Base-by-base conservation (phyloP, 1,140 invertebrate genomes). In the Zelostemma sp. region DNA sequence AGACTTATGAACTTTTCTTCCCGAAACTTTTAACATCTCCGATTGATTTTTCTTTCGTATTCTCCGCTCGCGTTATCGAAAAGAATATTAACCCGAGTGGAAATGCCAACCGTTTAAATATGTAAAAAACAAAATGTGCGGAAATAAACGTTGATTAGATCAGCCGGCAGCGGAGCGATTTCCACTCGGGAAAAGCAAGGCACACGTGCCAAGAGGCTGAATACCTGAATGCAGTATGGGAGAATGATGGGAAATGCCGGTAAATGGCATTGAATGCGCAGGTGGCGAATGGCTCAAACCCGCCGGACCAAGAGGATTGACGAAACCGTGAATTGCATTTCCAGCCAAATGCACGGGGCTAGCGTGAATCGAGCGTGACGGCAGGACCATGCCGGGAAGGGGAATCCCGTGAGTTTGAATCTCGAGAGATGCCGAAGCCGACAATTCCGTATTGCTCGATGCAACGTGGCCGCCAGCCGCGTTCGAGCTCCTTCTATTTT, bases 221-320 rank as follows among this genome's bases (percentile, higher is more conserved):
- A 57, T 80, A 81, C 80, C 80, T 81, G 73, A 77, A 47, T 77
- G 75, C 64, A 77, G 43, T 58, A 57, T 69, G 45, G 65, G 31
- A 38, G 76, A 67, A 70, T 76, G 78, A 74, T 79, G 78, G 59
- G 79, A 71, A 61, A 81, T 76, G 68, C 78, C 77, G 60, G 72
- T 60, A 28, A 74, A 62, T 14, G 65, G 45, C 43, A 67, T 51
- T 45, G 59, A 55, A 17, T 75, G 76, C 17, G 64, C 51, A 18
- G 41, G 35, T 33, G 75, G 65, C 9, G 71, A 56, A 54, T 78
- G 79, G 60, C 69, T 74, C 48, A 76, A 69, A 55, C 75, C 74
- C 50, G 71, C 64, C 12, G 80, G 80, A n/a, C 78, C 81, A 40
- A 83, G 75, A 16, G 81, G 81, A 72, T 84, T 84, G 61, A 83